phyloP scores from a whole-genome alignment of 2,888 invertebrate genomes.

The Bhutanitis thaidina region DNA sequence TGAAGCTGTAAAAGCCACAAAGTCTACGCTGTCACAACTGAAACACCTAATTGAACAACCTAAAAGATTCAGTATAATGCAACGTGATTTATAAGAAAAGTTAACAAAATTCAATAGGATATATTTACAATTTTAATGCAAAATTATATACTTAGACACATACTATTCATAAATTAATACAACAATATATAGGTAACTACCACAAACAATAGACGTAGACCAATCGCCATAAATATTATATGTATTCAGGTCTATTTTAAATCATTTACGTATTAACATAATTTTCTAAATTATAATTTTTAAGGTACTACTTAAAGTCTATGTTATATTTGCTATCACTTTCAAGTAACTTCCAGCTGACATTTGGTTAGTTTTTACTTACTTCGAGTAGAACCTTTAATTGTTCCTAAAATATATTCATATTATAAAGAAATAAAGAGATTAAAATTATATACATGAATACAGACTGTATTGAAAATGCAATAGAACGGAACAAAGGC shows the following conservation, averaged over 20 bases:
- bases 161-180: constrained; percentile 1
- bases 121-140: constrained; percentile 16
- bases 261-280: not conserved
- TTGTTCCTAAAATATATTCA: too few species aligned
- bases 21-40: too few species aligned
- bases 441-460: too few species aligned
- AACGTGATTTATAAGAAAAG: not conserved
- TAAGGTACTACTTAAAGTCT: constrained; percentile 7
- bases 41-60: not conserved
- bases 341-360: constrained; percentile 12
- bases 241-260: not conserved
- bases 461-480: too few species aligned
- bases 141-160: not conserved
- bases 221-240: constrained; percentile 3
- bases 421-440: too few species aligned
- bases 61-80: not conserved
- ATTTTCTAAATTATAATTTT: constrained; percentile 14
- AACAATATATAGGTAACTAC: too few species aligned
- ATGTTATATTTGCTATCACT: constrained; percentile 19
- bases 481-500: too few species aligned
- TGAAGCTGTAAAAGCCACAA: too few species aligned
- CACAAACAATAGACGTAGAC: too few species aligned
- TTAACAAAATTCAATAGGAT: not conserved
- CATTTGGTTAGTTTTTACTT: constrained; percentile 2
- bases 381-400: not conserved